Conservation (phyloP, 2,113 vertebrate species). For the Oxyruncus cristatus region DNA sequence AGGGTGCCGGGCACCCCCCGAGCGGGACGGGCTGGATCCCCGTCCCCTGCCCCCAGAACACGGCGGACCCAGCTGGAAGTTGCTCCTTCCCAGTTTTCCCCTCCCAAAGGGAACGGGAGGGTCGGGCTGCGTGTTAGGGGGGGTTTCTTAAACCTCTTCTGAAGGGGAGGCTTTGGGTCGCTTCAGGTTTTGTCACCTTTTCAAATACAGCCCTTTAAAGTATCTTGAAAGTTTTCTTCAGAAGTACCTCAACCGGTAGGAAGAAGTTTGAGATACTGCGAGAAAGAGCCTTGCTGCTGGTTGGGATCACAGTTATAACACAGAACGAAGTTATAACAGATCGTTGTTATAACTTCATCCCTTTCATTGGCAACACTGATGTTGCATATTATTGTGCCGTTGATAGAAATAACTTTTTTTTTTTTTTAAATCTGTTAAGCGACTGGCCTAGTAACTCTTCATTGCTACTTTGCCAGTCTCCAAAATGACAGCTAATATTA, state of each 20-base stretch:
- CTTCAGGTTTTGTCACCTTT: neutral
- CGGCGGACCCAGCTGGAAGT: neutral
- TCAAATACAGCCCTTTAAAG: neutral
- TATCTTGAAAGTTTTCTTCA: neutral
- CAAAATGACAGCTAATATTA: neutral
- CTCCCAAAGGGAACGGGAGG: neutral
- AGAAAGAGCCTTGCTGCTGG: neutral
- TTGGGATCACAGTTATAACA: neutral
- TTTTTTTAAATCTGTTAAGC: neutral
- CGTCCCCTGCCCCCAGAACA: neutral
- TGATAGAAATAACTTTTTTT: neutral
- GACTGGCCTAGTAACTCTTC: neutral
- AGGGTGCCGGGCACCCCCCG: neutral
- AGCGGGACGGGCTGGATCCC: neutral
- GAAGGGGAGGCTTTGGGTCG: neutral
- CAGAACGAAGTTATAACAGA: neutral
- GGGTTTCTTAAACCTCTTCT: neutral
- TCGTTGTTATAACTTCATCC: neutral
- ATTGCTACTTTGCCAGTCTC: neutral
- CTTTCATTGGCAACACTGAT: neutral
- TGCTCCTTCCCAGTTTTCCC: neutral
- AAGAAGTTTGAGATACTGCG: neutral
- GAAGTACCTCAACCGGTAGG: neutral
- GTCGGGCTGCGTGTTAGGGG: neutral
- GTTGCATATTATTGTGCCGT: neutral